A percentile compares a stretch with the other conserved stretches of the same genome.
These are phyloP conservation scores for Abscondita cerata DNA, from an alignment of 2,888 invertebrate genomes.

Conservation along the genomic window DNA sequence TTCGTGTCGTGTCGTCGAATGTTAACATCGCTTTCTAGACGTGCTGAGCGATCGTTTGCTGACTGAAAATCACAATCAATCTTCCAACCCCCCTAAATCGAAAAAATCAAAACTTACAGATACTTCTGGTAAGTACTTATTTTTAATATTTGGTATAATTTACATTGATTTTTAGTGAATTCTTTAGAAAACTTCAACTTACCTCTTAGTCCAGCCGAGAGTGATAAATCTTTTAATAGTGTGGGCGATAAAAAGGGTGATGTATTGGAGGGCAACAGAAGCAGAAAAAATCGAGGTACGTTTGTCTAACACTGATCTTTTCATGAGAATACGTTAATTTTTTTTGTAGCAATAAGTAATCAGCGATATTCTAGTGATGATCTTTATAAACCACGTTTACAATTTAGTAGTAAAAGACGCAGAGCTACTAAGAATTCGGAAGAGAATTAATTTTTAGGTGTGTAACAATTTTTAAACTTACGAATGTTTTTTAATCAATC, in stretches of 20 bases:
- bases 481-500: not conserved
- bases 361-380: constrained; percentile 73
- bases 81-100: not conserved
- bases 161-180: constrained; percentile 12
- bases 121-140: constrained; percentile 1
- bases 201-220: constrained; percentile 54
- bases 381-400: constrained; percentile 73
- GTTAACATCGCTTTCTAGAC: not conserved
- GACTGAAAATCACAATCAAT: not conserved
- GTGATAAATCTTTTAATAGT: constrained; percentile 46
- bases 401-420: constrained; percentile 58
- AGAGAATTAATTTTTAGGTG: constrained; percentile 10
- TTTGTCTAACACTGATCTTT: not conserved
- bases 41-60: not conserved
- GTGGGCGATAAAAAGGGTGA: constrained; percentile 14
- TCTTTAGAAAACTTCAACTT: constrained; percentile 46
- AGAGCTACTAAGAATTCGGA: constrained; percentile 19
- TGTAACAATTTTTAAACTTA: not conserved
- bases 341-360: constrained; percentile 18
- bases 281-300: constrained; percentile 7
- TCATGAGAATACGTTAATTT: not conserved
- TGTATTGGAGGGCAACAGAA: constrained; percentile 3
- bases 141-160: not conserved
- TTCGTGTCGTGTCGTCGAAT: not conserved
- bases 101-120: constrained; percentile 4